A percentile compares a stretch with the other conserved stretches of the same genome.
Evolutionary conservation across 2,113 vertebrate genomes (phyloP).

Genomic region (Oncorhynchus clarkii): DNA sequence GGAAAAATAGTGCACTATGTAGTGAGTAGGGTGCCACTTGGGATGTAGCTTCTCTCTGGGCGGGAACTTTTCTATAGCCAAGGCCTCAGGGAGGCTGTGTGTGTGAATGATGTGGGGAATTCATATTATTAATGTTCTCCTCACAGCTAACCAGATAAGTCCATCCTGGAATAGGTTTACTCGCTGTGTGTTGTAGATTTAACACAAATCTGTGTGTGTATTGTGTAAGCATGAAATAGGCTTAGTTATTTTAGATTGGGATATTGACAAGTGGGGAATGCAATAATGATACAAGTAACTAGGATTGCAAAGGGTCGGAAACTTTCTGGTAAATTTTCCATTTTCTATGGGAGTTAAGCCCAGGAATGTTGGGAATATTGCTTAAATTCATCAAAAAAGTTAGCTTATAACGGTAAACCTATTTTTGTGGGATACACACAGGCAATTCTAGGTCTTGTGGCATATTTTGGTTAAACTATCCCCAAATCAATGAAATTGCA

Average conservation of each 20-base stretch:
- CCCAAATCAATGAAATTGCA: too few relatives aligned
- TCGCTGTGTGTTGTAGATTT: slow-evolving; percentile 16
- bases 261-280: slow-evolving; percentile 38
- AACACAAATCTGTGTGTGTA: slow-evolving; percentile 38
- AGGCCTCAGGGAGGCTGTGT: slow-evolving; percentile 47
- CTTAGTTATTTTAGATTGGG: slow-evolving; percentile 52
- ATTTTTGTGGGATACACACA: too few relatives aligned
- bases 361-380: too few relatives aligned
- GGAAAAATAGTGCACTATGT: too few relatives aligned
- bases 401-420: too few relatives aligned
- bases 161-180: not conserved
- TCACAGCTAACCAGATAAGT: slow-evolving; percentile 44
- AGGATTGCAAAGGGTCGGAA: not conserved
- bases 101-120: slow-evolving; percentile 46
- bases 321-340: too few relatives aligned
- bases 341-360: too few relatives aligned
- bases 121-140: slow-evolving; percentile 59
- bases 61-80: not conserved
- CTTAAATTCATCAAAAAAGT: too few relatives aligned
- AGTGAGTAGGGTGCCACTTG: too few relatives aligned
- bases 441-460: too few relatives aligned
- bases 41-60: not conserved
- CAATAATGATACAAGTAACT: slow-evolving; percentile 38
- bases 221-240: slow-evolving; percentile 24
- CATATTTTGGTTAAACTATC: too few relatives aligned